phyloP scores from a whole-genome alignment of 2,888 invertebrate species.

The Drosophila prostipennis region DNA sequence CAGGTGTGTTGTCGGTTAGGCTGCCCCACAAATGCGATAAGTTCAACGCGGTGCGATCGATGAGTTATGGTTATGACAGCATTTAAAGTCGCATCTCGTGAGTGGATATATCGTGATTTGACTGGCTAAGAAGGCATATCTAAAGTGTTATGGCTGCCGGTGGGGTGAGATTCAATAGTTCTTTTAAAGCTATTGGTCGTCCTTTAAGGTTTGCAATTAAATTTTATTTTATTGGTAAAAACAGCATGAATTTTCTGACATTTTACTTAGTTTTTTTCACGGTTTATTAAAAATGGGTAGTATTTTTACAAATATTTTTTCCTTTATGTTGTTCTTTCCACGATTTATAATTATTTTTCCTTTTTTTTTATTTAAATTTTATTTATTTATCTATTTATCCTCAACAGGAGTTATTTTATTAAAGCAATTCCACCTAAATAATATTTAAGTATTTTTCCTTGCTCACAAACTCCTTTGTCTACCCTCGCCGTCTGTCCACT shows the following conservation, averaged over 20 bases:
- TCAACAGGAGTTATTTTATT: too few relatives aligned
- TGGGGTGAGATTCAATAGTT: slow-evolving; percentile 15
- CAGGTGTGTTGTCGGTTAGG: slow-evolving; percentile 16
- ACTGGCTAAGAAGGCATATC: slow-evolving; percentile 34
- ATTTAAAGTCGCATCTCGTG: slow-evolving; percentile 22
- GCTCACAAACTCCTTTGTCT: background rate
- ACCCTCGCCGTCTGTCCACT: slow-evolving; percentile 12
- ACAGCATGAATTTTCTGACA: background rate
- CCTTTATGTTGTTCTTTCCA: too few relatives aligned
- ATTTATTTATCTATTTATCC: too few relatives aligned
- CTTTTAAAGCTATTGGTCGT: background rate
- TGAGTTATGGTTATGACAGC: slow-evolving; percentile 40
- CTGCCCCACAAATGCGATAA: slow-evolving; percentile 24
- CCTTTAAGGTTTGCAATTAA: background rate
- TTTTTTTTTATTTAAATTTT: too few relatives aligned
- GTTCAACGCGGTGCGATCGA: slow-evolving; percentile 32
- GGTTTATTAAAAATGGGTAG: background rate
- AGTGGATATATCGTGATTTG: slow-evolving; percentile 19
- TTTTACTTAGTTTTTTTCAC: background rate
- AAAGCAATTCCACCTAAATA: too few relatives aligned
- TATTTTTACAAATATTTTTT: too few relatives aligned
- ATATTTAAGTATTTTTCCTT: too few relatives aligned
- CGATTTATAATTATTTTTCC: too few relatives aligned
- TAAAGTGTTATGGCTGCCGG: slow-evolving; percentile 27
- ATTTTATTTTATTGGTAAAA: background rate